phyloP scores from a whole-genome alignment of 1,140 invertebrate genomes.

The Archivesica marissinica region DNA sequence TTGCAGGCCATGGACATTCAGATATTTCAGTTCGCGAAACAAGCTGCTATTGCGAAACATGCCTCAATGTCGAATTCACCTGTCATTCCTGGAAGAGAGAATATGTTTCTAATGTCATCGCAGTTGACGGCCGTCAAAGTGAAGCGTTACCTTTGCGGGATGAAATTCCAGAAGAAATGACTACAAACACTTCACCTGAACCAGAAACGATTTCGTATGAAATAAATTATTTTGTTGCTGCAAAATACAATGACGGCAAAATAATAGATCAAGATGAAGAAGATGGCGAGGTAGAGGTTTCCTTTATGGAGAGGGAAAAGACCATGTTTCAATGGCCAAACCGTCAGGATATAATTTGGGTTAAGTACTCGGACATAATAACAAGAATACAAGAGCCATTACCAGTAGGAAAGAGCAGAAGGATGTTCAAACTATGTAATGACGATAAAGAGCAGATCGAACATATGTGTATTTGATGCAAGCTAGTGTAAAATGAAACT shows the following conservation, averaged over 20 bases:
- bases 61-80: constrained; percentile 11
- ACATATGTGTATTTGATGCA: no score
- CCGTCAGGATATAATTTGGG: constrained; percentile 44
- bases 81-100: constrained; percentile 41
- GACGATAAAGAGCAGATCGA: no score
- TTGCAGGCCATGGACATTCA: not conserved
- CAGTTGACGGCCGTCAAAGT: no score
- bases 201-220: not conserved
- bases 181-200: not conserved
- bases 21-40: constrained; percentile 4
- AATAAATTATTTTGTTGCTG: not conserved
- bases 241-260: constrained; percentile 30
- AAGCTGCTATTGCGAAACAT: constrained; percentile 52
- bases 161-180: no score
- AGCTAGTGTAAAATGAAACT: no score
- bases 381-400: constrained; percentile 37
- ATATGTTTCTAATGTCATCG: not conserved
- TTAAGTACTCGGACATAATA: constrained; percentile 10
- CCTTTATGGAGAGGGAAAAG: constrained; percentile 50
- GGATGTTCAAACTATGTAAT: constrained; percentile 63
- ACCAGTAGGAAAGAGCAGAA: constrained; percentile 50
- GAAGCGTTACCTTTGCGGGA: no score
- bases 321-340: constrained; percentile 54
- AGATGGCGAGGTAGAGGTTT: constrained; percentile 35
- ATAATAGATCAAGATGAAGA: constrained; percentile 30